Percentiles rank a stretch among this genome's conserved stretches.
These are phyloP conservation scores for Xiphydria camelus DNA, from an alignment of 2,888 invertebrate species.

Conservation along the genomic window DNA sequence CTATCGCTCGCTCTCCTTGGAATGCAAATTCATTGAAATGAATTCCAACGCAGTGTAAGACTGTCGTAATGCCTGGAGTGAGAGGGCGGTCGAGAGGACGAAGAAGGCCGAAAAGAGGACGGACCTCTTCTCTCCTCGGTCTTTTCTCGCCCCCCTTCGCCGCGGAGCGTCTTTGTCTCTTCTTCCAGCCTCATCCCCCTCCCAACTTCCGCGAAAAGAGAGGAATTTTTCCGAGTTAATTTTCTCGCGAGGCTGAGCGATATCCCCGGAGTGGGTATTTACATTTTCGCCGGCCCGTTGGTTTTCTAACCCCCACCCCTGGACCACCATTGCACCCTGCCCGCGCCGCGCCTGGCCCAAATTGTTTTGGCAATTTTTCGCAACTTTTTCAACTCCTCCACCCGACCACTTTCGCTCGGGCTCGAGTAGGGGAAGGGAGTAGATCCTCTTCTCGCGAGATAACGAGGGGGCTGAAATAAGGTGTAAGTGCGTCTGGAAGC, in stretches of 20 bases:
- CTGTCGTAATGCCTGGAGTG: constrained; percentile 34
- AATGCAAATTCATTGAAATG: constrained; percentile 52
- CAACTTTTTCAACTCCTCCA: too few relatives aligned
- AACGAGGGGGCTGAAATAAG: too few relatives aligned
- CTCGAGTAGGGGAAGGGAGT: too few relatives aligned
- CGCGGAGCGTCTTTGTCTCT: constrained; percentile 18
- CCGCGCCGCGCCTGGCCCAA: too few relatives aligned
- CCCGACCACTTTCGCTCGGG: too few relatives aligned
- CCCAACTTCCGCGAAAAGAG: constrained; percentile 4
- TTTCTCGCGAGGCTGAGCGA: constrained; percentile 29
- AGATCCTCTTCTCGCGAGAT: too few relatives aligned
- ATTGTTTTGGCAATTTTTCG: not conserved
- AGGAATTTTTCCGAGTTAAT: constrained; percentile 38
- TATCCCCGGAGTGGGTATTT: constrained; percentile 30
- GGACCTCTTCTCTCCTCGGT: not conserved
- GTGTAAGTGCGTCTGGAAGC: too few relatives aligned
- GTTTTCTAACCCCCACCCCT: not conserved
- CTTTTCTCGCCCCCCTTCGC: constrained; percentile 11
- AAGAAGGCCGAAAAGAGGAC: not conserved
- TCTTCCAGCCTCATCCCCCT: not conserved
- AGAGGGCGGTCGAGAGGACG: constrained; percentile 16
- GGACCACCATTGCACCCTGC: too few relatives aligned
- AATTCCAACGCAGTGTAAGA: constrained; percentile 44
- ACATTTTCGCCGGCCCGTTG: constrained; percentile 28
- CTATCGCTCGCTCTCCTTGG: constrained; percentile 16